Percentiles rank a stretch among this genome's conserved stretches.
These are phyloP conservation scores for Brachyhypopomus occidentalis DNA, from an alignment of 2,113 vertebrate species.

Conservation along the genomic window DNA sequence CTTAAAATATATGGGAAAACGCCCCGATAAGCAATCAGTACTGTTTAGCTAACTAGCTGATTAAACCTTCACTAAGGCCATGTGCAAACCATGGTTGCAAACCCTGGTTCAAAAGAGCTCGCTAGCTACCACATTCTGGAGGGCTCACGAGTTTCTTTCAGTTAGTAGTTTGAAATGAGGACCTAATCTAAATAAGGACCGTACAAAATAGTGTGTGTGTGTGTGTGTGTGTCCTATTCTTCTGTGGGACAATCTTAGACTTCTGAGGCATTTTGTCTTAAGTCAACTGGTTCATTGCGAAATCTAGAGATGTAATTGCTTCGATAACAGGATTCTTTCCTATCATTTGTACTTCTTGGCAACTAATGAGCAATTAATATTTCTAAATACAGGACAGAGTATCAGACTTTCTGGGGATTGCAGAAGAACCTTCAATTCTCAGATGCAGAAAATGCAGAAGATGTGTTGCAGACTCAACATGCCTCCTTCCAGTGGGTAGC, in stretches of 20 bases:
- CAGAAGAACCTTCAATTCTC: constrained; percentile 47
- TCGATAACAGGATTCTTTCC: neutral
- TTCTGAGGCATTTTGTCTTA: too few species aligned
- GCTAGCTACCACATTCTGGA: too few species aligned
- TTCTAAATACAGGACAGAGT: constrained; percentile 14
- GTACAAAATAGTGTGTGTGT: too few species aligned
- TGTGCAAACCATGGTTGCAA: neutral
- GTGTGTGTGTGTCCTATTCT: too few species aligned
- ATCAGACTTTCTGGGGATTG: neutral
- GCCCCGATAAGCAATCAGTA: neutral
- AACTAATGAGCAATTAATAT: neutral
- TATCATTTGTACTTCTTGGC: neutral
- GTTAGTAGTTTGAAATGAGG: too few species aligned
- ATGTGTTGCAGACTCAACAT: constrained; percentile 54
- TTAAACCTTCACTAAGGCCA: neutral
- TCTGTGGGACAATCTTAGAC: too few species aligned
- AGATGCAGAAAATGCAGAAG: constrained; percentile 71
- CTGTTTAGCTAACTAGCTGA: too few species aligned
- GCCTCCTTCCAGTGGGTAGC: constrained; percentile 59
- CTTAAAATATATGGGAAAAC: neutral
- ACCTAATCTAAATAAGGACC: too few species aligned
- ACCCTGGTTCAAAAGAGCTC: too few species aligned
- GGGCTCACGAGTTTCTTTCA: too few species aligned
- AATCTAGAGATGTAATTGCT: too few species aligned
- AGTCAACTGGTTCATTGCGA: too few species aligned